Conservation (phyloP, 1,140 invertebrate genomes). For the Brachionus rubens region DNA sequence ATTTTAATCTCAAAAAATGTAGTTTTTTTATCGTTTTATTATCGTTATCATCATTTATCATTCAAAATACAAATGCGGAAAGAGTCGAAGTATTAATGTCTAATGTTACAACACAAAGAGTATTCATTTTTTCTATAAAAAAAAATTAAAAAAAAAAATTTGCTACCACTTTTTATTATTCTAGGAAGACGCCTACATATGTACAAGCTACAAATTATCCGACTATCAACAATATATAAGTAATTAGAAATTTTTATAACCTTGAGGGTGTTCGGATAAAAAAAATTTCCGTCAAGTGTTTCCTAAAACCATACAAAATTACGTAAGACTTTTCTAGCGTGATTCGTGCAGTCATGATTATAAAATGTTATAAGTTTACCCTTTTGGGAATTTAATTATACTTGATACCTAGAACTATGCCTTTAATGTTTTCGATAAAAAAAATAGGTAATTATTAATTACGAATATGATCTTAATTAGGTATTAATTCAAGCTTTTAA, state of each 20-base stretch:
- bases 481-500: no score
- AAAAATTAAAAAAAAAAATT: background rate
- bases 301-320: no score
- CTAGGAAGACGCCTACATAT: conserved; percentile 44
- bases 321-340: no score
- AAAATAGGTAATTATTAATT: no score
- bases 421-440: no score
- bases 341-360: no score
- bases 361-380: no score
- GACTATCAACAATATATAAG: conserved; percentile 39
- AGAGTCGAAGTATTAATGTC: conserved; percentile 17
- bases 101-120: conserved; percentile 44
- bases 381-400: no score
- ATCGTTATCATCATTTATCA: background rate
- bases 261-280: no score
- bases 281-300: no score
- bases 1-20: background rate
- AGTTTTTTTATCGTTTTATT: background rate
- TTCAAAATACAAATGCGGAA: background rate
- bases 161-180: background rate
- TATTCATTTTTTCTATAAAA: conserved; percentile 1
- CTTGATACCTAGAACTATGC: no score
- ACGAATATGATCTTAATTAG: no score
- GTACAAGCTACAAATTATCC: conserved; percentile 25
- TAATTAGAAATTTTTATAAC: background rate